Evolutionary conservation across 35 echinoderm and acorn worm genomes (phyloP), one percentile per base, ranked within the genome.

Genomic region (Holothuria glaberrima): DNA sequence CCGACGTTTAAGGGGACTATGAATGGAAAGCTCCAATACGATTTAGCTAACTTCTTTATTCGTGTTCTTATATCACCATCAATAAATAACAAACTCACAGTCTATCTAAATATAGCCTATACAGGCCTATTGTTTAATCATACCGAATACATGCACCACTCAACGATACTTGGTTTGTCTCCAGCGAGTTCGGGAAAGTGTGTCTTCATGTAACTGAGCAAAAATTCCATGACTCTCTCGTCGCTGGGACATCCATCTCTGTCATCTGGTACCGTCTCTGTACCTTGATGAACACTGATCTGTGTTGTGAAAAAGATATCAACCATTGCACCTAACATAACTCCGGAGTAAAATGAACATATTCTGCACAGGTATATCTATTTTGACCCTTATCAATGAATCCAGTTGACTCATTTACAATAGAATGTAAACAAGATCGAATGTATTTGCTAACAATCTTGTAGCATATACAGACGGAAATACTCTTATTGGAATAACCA

Each of bases 241-340:
- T 78, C 36, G 22, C 21, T 28, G 12, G 21, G 9, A 24, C 21
- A 50, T 12, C 16, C 26, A 35, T 78, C 74, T 48, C 74, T 16
- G 4, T n/a, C 19, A 48, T 78, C 74, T 48, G 74, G 74, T 14
- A 48, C 38, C 14, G 50, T 33, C 44, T 78, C 74, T 21, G 38
- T 48, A n/a, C 74, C 74, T 48, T 78, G 74, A 33, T 78, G 74
- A 26, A 78, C 24, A 24, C 74, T 38, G n/a, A 78, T 35, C 74
- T 78, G 44, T 54, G 50, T 17, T 54, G 50, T 17, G 13, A 9
- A 54, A 54, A 54, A 54, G 3, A 54, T 9, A 14, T 14, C 44
- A 46, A 46, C 44, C 4, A 46, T 46, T 46, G 44, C 29, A n/a
- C 21, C 0, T 25, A n/a, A 67, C 63, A 67, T 18, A 21, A 30